Conservation (phyloP, 2,888 invertebrate species). For the Xanthorhoe spadicearia region DNA sequence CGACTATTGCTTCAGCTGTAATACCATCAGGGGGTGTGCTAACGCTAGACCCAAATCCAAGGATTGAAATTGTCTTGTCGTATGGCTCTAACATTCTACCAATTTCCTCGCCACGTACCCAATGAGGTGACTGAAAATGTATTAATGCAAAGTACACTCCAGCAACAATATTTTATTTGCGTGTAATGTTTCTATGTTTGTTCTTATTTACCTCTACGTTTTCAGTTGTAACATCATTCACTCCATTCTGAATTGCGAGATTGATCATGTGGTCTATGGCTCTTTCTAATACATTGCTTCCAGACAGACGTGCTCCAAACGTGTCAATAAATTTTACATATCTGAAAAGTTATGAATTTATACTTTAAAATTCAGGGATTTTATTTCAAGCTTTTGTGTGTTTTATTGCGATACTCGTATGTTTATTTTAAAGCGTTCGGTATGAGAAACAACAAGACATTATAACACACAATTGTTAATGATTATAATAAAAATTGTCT, state of each 20-base stretch:
- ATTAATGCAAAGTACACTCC: not conserved
- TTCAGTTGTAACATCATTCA: constrained; percentile 88
- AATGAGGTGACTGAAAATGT: constrained; percentile 66
- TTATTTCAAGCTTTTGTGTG: no score
- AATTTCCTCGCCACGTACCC: constrained; percentile 86
- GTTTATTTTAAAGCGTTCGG: no score
- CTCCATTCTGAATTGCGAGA: constrained; percentile 55
- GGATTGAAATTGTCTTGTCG: constrained; percentile 83
- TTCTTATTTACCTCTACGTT: constrained; percentile 68
- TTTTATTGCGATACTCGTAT: no score
- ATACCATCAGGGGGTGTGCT: constrained; percentile 88
- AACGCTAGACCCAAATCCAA: constrained; percentile 89
- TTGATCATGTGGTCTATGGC: constrained; percentile 87
- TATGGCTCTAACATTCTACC: constrained; percentile 86
- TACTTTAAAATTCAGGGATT: no score
- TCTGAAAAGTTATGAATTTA: constrained; percentile 40
- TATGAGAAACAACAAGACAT: no score
- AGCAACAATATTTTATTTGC: not conserved
- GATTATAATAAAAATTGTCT: no score
- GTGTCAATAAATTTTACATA: constrained; percentile 68
- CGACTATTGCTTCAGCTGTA: constrained; percentile 88
- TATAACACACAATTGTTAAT: no score
- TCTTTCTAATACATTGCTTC: constrained; percentile 85
- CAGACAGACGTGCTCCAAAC: constrained; percentile 87
- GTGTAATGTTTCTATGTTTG: not conserved